phyloP scores from a whole-genome alignment of 2,113 vertebrate species.

The Sinocyclocheilus maitianheensis region DNA sequence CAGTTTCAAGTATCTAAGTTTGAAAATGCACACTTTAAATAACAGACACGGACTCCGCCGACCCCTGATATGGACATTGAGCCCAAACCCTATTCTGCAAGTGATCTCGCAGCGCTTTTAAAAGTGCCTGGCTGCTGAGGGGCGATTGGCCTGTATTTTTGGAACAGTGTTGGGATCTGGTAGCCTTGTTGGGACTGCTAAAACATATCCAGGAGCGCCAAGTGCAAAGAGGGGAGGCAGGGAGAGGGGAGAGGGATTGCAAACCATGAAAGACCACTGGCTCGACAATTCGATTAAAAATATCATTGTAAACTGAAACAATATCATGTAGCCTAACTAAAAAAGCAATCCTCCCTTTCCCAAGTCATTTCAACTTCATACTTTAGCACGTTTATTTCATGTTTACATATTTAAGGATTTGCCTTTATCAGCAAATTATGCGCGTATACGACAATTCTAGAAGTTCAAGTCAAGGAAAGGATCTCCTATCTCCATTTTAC shows the following conservation, averaged over 20 bases:
- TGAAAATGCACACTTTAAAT: constrained; percentile 23
- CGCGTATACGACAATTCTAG: constrained; percentile 8
- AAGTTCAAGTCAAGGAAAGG: constrained; percentile 14
- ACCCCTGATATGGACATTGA: constrained; percentile 55
- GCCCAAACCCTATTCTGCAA: constrained; percentile 65
- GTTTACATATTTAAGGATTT: neutral
- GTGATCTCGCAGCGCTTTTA: constrained; percentile 71
- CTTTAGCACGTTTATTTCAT: neutral
- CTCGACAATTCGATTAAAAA: constrained; percentile 56
- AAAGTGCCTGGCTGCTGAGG: constrained; percentile 77
- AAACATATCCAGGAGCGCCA: constrained; percentile 81
- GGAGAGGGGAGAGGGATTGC: constrained; percentile 69
- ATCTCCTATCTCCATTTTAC: neutral
- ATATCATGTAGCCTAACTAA: constrained; percentile 40
- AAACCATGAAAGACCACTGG: constrained; percentile 75
- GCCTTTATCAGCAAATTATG: constrained; percentile 31
- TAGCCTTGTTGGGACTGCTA: constrained; percentile 97
- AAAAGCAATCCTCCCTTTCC: constrained; percentile 50
- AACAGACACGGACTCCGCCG: constrained; percentile 16
- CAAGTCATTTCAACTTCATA: constrained; percentile 21
- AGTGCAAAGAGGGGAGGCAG: constrained; percentile 72
- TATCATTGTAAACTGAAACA: constrained; percentile 4
- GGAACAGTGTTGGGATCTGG: constrained; percentile 86
- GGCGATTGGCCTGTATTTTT: constrained; percentile 95
- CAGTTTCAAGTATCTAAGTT: neutral